Base-by-base conservation (phyloP, 2,888 invertebrate species). In the Drosophila quinaria region DNA sequence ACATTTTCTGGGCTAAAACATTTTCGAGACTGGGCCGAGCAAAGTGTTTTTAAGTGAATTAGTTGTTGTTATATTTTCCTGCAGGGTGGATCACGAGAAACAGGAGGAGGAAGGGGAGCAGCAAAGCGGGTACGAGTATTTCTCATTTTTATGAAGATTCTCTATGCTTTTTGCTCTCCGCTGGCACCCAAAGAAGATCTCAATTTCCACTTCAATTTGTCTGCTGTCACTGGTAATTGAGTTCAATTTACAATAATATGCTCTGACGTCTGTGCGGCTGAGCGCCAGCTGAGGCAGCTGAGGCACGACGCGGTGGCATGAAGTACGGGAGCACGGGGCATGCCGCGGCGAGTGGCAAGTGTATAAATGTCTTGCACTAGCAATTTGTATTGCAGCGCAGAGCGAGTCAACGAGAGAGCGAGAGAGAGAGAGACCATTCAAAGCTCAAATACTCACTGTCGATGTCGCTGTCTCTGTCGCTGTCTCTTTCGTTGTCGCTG, bases 181-280 rank as follows among this genome's bases (percentile, higher is more conserved):
- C 66, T 55, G 51, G 67, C 80, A 64, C 72, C 67, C 78, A 79
- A 84, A 87, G 82, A 89, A 91, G 89, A 91, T 90, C 91, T 91
- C 91, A 91, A 91, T 91, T 91, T 91, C 91, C 91, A 91, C 91
- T 91, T 91, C 90, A 91, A 92, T 91, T 91, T 92, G 91, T 91
- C 90, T 89, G 91, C 91, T 91, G 91, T 91, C 91, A 90, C 79
- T 89, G 87, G 88, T 91, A 90, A 91, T 91, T 91, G 91, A 91
- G 91, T 89, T 92, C 90, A 91, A 90, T 91, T 91, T 91, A 90
- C 83, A 87, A 89, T 89, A 87, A 90, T 89, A 90, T 78, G 81
- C 89, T 81, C 89, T 82, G 87, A 89, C 89, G 87, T 87, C 70
- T 80, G 80, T 88, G 76, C 75, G 84, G 84, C 87, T 84, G 77